Base-by-base conservation (phyloP, 2,113 vertebrate genomes). In the Salvelinus fontinalis region DNA sequence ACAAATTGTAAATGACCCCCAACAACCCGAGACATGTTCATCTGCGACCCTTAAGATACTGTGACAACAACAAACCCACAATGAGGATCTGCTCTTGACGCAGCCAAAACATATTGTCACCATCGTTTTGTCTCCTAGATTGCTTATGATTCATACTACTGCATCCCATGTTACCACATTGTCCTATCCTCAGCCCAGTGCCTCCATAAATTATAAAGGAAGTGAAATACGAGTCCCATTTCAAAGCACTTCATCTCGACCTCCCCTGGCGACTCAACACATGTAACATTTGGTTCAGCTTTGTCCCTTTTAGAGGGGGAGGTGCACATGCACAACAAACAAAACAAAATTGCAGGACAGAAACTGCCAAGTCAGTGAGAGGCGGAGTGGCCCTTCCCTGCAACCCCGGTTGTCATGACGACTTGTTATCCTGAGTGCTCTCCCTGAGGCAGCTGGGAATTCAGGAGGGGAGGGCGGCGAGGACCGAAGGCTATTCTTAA, bases 401-500 rank as follows among this genome's bases (percentile, higher is more conserved):
- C 71, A 49, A 73, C 59, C 75, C 80, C 72, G 78, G 86, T 88
- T 90, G 83, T 86, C 88, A 89, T 78, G 82, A 83, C 71, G 65
- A 87, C 82, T 77, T 86, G 79, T 88, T 80, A 75, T 84, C 81
- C 81, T 20, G 24, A 69, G 71, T 73, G 16, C 60, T 73, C 70
- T 69, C 73, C 54, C 67, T 44, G 83, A 84, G 85, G 82, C 79
- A 79, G 82, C 80, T 77, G 79, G 85, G 80, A 90, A 85, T 83
- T 77, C 81, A 81, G 80, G 83, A 78, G 74, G 77, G 73, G 76
- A 75, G 84, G 83, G 81, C 79, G 77, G 67, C 72, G n/a, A 84
- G 86, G 89, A 87, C 79, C 18, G 44, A 72, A 67, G 85, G 81
- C 84, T 93, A 90, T 92, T 94, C 92, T 92, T 92, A 92, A 91